phyloP scores from a whole-genome alignment of 2,888 invertebrate species.

The Lycia hirtaria region DNA sequence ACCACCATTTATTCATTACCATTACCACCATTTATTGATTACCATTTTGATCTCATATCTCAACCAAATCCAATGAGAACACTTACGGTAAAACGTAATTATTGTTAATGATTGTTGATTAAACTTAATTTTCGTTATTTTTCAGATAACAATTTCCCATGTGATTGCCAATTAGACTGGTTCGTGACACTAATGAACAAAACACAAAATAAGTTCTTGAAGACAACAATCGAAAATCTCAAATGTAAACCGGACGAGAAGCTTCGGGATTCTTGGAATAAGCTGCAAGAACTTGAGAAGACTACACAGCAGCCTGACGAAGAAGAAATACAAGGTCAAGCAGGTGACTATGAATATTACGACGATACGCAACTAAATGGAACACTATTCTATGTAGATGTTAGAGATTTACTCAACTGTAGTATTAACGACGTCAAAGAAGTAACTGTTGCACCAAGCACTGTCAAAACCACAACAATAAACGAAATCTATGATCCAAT shows the following conservation, averaged over 20 bases:
- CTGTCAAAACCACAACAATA: conserved; percentile 21
- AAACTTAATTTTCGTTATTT: conserved; percentile 42
- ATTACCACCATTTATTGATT: background rate
- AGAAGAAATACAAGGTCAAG: conserved; percentile 49
- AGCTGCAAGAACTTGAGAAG: conserved; percentile 59
- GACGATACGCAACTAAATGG: conserved; percentile 75
- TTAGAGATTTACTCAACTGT: conserved; percentile 71
- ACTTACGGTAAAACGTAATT: too few relatives aligned
- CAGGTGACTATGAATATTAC: conserved; percentile 74
- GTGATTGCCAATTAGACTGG: conserved; percentile 75
- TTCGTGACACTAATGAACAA: conserved; percentile 67
- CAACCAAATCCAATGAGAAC: too few relatives aligned
- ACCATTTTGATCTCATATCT: too few relatives aligned
- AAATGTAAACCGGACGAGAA: conserved; percentile 67
- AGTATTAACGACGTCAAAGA: conserved; percentile 10
- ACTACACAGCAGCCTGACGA: conserved; percentile 48
- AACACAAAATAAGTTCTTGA: conserved; percentile 64
- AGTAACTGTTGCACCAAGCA: conserved; percentile 28
- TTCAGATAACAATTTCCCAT: conserved; percentile 76
- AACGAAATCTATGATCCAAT: conserved; percentile 42
- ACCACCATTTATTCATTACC: too few relatives aligned
- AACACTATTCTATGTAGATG: conserved; percentile 73
- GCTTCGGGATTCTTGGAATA: conserved; percentile 64
- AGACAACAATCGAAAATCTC: conserved; percentile 67
- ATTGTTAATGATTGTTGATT: too few relatives aligned